Base-by-base conservation (phyloP, 2,113 vertebrate genomes). In the Carassius auratus region DNA sequence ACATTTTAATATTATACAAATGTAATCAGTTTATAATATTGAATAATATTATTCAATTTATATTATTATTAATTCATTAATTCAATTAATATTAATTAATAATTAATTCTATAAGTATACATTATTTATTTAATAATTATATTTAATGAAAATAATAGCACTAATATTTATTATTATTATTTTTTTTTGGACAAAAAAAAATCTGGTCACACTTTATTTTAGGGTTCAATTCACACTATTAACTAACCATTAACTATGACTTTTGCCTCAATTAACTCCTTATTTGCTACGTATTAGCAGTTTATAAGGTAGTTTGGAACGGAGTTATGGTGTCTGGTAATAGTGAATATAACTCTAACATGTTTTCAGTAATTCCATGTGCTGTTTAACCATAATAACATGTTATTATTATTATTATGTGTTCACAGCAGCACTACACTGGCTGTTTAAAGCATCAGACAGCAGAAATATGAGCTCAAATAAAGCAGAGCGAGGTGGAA, bases 401-500 rank as follows among this genome's bases (percentile, higher is more conserved):
- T 68, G 26, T 33, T 30, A 30, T 33, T 68, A 19, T 14, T 0
- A 5, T 30, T 64, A 12, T 26, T 10, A 23, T 5, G 1, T 52
- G 13, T 5, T 57, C 15, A 19, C 5, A 55, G 52, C 30, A 30
- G 30, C 30, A 30, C 30, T 15, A 52, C 4, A 52, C 50, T 5
- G 14, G 52, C 52, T 0, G 52, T 17, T 64, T 30, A 76, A 86
- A 78, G 71, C 68, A 19, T 59, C 66, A 30, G 48, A 86, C 61
- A 26, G 61, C 62, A 64, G 62, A 62, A 83, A 75, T 48, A 84
- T 68, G 30, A 85, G 71, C 78, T 71, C 83, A 89, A 85, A 74
- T 76, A 87, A 86, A 84, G 85, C 57, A 10, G 5, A 83, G 77
- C 77, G 86, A 68, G 6, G 38, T 78, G 52, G 62, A 89, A 87